Conservation (phyloP, 2,797 vertebrate species). For the Muscicapa comitata region DNA sequence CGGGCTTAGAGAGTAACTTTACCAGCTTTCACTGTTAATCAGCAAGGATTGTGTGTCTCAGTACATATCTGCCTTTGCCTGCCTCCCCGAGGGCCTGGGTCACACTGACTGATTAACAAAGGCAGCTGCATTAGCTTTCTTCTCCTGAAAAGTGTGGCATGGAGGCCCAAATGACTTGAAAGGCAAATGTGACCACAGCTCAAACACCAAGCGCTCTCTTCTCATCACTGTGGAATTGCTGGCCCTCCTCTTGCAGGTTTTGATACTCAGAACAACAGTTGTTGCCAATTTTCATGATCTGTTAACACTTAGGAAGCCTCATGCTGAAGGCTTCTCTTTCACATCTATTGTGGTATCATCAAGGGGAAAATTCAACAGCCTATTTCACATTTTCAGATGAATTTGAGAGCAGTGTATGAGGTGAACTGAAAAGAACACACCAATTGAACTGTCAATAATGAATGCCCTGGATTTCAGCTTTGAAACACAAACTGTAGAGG, state of each 20-base stretch:
- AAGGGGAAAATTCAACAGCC: slow-evolving; percentile 43
- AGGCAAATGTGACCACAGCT: slow-evolving; percentile 71
- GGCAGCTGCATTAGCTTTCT: slow-evolving; percentile 77
- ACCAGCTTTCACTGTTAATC: slow-evolving; percentile 74
- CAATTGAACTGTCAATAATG: slow-evolving; percentile 26
- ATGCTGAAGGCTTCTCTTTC: slow-evolving; percentile 57
- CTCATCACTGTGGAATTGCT: slow-evolving; percentile 73
- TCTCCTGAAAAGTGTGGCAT: slow-evolving; percentile 61
- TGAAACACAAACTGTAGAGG: slow-evolving; percentile 1
- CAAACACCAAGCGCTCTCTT: slow-evolving; percentile 64
- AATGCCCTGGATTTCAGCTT: slow-evolving; percentile 48
- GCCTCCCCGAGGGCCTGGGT: slow-evolving; percentile 53
- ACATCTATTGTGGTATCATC: slow-evolving; percentile 54
- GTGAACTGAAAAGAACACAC: slow-evolving; percentile 13
- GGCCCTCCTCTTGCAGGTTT: slow-evolving; percentile 56
- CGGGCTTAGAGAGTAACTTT: slow-evolving; percentile 73
- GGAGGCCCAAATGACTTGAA: slow-evolving; percentile 73
- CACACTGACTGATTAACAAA: slow-evolving; percentile 74
- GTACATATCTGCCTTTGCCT: slow-evolving; percentile 51
- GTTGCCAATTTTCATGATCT: slow-evolving; percentile 74
- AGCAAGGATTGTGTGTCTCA: slow-evolving; percentile 68
- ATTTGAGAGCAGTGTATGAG: slow-evolving; percentile 30
- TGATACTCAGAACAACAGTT: slow-evolving; percentile 66
- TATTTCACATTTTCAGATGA: slow-evolving; percentile 40
- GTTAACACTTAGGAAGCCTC: slow-evolving; percentile 71